These are phyloP conservation scores for Diceros bicornis DNA, from an alignment of 2,797 vertebrate genomes.

Conservation along the genomic window DNA sequence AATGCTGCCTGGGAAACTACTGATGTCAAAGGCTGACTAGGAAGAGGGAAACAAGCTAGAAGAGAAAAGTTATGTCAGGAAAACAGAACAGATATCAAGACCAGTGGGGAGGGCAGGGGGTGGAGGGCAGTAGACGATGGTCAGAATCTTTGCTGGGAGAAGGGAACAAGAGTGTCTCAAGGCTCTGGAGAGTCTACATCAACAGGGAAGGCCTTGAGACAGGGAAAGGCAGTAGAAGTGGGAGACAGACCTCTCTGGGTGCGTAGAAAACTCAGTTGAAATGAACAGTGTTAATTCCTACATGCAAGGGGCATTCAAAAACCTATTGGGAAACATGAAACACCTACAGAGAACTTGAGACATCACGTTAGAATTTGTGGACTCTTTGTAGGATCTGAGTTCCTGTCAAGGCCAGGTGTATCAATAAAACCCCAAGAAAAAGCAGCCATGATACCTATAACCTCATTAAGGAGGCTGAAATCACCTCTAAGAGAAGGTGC, in stretches of 20 bases:
- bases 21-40: conserved; percentile 29
- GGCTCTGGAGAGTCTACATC: background rate
- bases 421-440: conserved; percentile 29
- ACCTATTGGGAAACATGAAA: conserved; percentile 28
- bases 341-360: conserved; percentile 21
- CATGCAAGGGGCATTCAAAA: conserved; percentile 9
- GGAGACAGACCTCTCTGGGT: background rate
- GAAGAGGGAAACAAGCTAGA: background rate
- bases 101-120: background rate
- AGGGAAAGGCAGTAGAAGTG: background rate
- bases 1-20: background rate
- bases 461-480: background rate
- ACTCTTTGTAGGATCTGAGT: conserved; percentile 6
- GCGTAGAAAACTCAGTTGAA: background rate
- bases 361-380: conserved; percentile 14
- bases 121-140: background rate
- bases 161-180: background rate
- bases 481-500: background rate
- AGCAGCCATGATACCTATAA: background rate
- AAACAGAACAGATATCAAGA: conserved; percentile 15
- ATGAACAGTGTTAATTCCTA: conserved; percentile 40
- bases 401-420: background rate
- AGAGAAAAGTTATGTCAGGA: background rate
- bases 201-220: background rate
- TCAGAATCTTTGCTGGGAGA: conserved; percentile 2